Evolutionary conservation across 2,113 vertebrate species (phyloP), one percentile per base, ranked within the genome.

Genomic region (Hypanus sabinus): DNA sequence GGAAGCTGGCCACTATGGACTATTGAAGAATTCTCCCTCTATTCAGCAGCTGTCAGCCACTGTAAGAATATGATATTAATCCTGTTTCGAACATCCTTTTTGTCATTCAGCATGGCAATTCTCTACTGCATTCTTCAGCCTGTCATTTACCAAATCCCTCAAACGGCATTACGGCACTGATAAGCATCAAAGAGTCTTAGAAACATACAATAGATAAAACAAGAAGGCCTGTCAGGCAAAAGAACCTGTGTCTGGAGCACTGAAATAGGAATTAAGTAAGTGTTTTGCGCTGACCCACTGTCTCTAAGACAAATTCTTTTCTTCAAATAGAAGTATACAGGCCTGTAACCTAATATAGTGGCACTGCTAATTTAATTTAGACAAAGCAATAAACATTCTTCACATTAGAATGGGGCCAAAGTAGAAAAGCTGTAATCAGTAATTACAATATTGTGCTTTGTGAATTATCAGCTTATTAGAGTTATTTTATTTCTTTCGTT

Each of bases 1-100:
- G 96, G 97, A 96, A 96, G 96, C 96, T 96, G 97, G 91, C 96
- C 97, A 97, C 96, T 96, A 95, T 0, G 27, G 95, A 33, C 95
- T 55, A 94, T 94, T 97, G 96, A 96, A 97, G 96, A 97, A 98
- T 96, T 97, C 95, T 93, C 96, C 96, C 96, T 97, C 96, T 60
- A 98, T 98, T 98, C 96, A 98, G 96, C 83, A 38, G 95, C 95
- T 98, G 98, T 98, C 98, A 98, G 95, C 94, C 96, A 95, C 97
- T 97, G 97, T 97, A 97, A 98, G 97, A 98, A 98, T 98, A 98
- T 97, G 97, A 98, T 98, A 97, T 97, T 98, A 98, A 98, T 98
- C 98, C 97, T 97, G 96, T 98, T 98, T 97, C 97, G 95, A 98
- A 97, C 97, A 97, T 97, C 98, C 97, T 96, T 97, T 97, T 97